Conservation (phyloP, 1,140 invertebrate species). For the Eriocheir sinensis region DNA sequence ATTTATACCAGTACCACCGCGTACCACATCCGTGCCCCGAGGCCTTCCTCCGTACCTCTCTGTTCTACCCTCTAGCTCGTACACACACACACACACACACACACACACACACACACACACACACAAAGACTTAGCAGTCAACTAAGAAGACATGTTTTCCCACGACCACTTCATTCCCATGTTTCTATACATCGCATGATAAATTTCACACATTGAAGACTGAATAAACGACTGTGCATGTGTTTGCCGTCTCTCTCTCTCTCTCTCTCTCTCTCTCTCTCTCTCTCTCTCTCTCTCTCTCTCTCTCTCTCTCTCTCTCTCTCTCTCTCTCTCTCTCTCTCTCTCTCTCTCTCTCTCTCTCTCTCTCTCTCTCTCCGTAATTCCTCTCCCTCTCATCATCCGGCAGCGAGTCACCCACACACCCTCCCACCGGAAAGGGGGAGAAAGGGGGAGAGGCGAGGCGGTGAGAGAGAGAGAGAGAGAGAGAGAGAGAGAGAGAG, state of each 20-base stretch:
- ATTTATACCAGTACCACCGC: not conserved
- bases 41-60: not conserved
- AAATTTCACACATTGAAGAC: not conserved
- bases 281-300: conserved; percentile 54
- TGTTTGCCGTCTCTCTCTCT: not conserved
- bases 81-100: not conserved
- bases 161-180: not conserved
- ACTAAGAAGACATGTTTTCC: not conserved
- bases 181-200: not conserved
- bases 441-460: not conserved
- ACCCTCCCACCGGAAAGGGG: conserved; percentile 29
- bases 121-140: not conserved
- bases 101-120: conserved; percentile 17
- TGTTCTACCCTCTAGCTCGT: not conserved
- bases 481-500: not conserved
- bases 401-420: not conserved
- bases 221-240: not conserved
- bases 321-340: conserved; percentile 54
- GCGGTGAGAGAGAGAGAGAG: not conserved
- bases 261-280: conserved; percentile 44
- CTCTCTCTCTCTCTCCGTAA: not conserved
- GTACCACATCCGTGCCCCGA: not conserved
- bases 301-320: conserved; percentile 43
- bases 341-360: not conserved
- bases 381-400: not conserved